Percentiles rank a stretch among this genome's conserved stretches.
Conservation (phyloP, 1,140 invertebrate genomes). For the Harpegnathos saltator region DNA sequence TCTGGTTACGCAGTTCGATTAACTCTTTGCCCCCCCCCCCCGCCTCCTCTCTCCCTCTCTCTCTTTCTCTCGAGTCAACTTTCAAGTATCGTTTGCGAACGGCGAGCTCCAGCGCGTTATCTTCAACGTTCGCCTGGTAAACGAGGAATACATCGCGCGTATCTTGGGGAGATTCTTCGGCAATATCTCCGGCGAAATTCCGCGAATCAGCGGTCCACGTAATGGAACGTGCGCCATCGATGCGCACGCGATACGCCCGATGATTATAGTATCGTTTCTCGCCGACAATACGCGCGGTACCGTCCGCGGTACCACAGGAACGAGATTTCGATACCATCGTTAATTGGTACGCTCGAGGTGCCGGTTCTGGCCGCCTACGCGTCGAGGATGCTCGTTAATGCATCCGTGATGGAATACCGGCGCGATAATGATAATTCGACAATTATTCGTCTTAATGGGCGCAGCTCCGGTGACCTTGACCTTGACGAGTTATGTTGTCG, state of each 20-base stretch:
- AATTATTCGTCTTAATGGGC: no score
- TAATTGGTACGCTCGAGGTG: slow-evolving; percentile 36
- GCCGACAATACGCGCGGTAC: background rate
- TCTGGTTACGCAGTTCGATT: slow-evolving; percentile 22
- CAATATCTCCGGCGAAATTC: slow-evolving; percentile 15
- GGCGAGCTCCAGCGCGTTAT: slow-evolving; percentile 27
- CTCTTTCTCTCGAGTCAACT: background rate
- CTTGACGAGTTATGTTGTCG: no score
- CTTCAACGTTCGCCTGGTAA: background rate
- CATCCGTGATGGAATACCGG: background rate
- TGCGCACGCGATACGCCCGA: background rate
- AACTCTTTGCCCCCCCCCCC: background rate
- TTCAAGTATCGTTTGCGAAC: slow-evolving; percentile 27
- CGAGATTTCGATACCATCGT: slow-evolving; percentile 13
- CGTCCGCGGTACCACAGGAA: background rate
- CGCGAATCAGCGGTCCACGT: slow-evolving; percentile 26
- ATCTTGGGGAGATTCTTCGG: background rate
- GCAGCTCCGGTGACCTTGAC: no score
- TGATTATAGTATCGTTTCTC: slow-evolving; percentile 19
- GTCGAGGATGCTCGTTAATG: background rate
- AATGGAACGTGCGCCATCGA: slow-evolving; percentile 19
- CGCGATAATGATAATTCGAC: background rate
- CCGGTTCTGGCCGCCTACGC: background rate
- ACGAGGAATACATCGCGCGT: slow-evolving; percentile 1
- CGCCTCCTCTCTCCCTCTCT: no score